A percentile compares a stretch with the other conserved stretches of the same genome.
phyloP scores from a whole-genome alignment of 2,888 invertebrate species.

The Azorinus chamasolen region DNA sequence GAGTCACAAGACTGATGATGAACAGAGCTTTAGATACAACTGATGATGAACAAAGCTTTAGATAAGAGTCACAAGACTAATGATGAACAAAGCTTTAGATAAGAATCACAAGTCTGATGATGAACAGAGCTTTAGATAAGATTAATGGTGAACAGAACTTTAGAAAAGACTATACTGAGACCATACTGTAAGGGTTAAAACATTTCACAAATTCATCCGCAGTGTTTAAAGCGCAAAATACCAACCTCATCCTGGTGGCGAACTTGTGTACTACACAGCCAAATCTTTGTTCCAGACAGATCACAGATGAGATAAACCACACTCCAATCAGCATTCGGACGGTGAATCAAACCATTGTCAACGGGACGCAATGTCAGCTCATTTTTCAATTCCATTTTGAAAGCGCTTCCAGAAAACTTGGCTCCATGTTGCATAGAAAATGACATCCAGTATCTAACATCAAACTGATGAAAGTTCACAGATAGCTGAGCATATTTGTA shows the following conservation, averaged over 20 bases:
- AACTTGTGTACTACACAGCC: constrained; percentile 78
- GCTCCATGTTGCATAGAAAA: constrained; percentile 96
- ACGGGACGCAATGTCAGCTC: constrained; percentile 90
- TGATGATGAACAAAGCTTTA: too few relatives aligned
- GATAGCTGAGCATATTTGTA: constrained; percentile 91
- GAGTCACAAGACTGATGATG: too few relatives aligned
- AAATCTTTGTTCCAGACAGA: constrained; percentile 88
- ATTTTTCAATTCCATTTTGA: constrained; percentile 80
- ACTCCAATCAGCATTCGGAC: constrained; percentile 96
- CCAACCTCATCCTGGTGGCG: constrained; percentile 65
- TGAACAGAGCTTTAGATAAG: too few relatives aligned
- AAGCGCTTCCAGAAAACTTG: constrained; percentile 80
- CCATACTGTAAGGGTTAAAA: too few relatives aligned
- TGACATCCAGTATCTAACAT: constrained; percentile 98
- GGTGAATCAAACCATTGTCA: constrained; percentile 93
- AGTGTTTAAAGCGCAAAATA: too few relatives aligned
- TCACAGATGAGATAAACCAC: constrained; percentile 98
- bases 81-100: too few relatives aligned
- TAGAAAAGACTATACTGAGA: too few relatives aligned
- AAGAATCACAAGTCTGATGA: too few relatives aligned
- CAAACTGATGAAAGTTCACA: constrained; percentile 93
- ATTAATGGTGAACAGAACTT: too few relatives aligned
- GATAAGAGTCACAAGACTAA: too few relatives aligned
- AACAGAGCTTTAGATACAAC: too few relatives aligned
- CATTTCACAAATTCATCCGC: too few relatives aligned